phyloP scores from a whole-genome alignment of 2,888 invertebrate species.

The Amphipoea lucens region DNA sequence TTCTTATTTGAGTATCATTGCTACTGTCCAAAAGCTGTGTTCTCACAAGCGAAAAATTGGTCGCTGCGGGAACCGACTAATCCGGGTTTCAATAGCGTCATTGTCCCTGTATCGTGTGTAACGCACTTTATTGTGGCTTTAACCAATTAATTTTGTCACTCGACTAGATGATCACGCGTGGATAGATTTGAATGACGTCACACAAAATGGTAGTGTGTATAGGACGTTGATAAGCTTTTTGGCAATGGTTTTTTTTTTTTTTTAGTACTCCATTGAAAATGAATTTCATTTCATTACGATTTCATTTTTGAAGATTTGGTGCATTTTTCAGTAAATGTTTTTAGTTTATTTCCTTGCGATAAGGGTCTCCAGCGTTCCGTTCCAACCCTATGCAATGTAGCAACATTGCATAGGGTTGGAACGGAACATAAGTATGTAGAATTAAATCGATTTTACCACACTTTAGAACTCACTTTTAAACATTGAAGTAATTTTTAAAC shows the following conservation, averaged over 20 bases:
- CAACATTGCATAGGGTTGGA: background rate
- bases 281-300: constrained; percentile 2
- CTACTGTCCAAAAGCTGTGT: constrained; percentile 52
- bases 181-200: constrained; percentile 67
- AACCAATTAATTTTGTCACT: constrained; percentile 85
- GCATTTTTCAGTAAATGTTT: background rate
- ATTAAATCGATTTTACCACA: background rate
- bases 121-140: constrained; percentile 76
- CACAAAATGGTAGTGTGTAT: constrained; percentile 66
- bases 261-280: constrained; percentile 1
- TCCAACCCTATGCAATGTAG: no score
- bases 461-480: background rate
- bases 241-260: constrained; percentile 23
- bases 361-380: background rate
- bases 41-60: constrained; percentile 79
- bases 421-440: background rate
- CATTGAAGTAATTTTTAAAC: background rate
- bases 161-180: constrained; percentile 75
- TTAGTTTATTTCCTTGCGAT: background rate
- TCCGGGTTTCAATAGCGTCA: constrained; percentile 76
- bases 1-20: constrained; percentile 47
- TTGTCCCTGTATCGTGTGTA: constrained; percentile 77
- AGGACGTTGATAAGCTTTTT: constrained; percentile 46
- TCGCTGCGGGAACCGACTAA: constrained; percentile 77
- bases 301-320: background rate